phyloP scores from a whole-genome alignment of 37 sponge, comb jelly and placozoan genomes.

The Beroe ovata region DNA sequence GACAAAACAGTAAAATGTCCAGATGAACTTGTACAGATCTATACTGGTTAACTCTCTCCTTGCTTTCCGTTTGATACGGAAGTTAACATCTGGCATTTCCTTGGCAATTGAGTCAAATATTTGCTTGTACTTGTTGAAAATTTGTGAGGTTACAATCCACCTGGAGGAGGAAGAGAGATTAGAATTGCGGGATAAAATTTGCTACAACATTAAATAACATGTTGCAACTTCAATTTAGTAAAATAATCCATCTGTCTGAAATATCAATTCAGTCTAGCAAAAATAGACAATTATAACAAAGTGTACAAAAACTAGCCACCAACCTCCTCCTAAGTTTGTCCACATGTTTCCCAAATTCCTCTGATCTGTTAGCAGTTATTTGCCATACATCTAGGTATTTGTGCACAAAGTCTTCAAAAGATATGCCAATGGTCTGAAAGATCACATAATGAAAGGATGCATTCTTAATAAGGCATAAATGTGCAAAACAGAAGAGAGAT shows the following conservation, averaged over 20 bases:
- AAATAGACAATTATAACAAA: too few species aligned
- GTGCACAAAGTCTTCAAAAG: slow-evolving; percentile 54
- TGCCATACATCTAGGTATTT: slow-evolving; percentile 55
- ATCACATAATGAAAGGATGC: not conserved
- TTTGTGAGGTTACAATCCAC: slow-evolving; percentile 63
- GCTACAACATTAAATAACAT: too few species aligned
- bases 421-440: slow-evolving; percentile 37
- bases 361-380: slow-evolving; percentile 47
- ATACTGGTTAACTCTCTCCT: slow-evolving; percentile 11
- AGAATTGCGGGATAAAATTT: too few species aligned
- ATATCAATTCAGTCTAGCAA: too few species aligned
- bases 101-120: slow-evolving; percentile 15
- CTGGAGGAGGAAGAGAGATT: not conserved
- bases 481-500: too few species aligned
- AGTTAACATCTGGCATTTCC: slow-evolving; percentile 18
- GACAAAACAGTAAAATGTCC: slow-evolving; percentile 58
- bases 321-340: slow-evolving; percentile 40
- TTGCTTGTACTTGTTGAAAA: slow-evolving; percentile 65
- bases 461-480: too few species aligned
- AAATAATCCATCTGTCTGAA: too few species aligned
- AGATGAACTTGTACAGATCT: slow-evolving; percentile 50
- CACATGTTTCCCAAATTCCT: slow-evolving; percentile 35
- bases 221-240: too few species aligned
- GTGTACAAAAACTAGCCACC: too few species aligned
- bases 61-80: slow-evolving; percentile 16